Percentiles rank a stretch among this genome's conserved stretches.
phyloP scores from a whole-genome alignment of 2,888 invertebrate species.

The Arrhopalites spinosus region DNA sequence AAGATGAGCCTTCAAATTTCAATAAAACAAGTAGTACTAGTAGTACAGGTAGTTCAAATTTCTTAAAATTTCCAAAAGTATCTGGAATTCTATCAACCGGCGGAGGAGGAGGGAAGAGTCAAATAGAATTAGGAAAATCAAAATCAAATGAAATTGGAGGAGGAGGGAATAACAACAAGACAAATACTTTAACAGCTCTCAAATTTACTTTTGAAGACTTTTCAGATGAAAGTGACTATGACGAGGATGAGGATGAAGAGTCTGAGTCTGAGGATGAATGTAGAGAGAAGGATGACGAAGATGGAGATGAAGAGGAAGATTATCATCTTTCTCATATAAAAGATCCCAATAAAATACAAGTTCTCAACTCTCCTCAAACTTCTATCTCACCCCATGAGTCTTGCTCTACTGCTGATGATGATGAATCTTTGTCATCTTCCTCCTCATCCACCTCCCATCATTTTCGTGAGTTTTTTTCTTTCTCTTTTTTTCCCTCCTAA shows the following conservation, averaged over 20 bases:
- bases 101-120: no score
- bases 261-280: slow-evolving; percentile 6
- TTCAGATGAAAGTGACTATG: slow-evolving; percentile 17
- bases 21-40: no score
- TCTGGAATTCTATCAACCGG: no score
- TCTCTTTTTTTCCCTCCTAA: no score
- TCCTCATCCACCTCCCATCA: no score
- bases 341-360: not conserved
- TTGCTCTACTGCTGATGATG: slow-evolving; percentile 19
- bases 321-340: not conserved
- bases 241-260: slow-evolving; percentile 13
- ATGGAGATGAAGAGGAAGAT: slow-evolving; percentile 15
- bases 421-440: slow-evolving; percentile 9
- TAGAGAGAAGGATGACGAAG: slow-evolving; percentile 1
- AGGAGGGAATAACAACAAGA: not conserved
- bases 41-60: no score
- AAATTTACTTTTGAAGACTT: slow-evolving; percentile 26
- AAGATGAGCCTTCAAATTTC: no score
- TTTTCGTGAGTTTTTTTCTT: no score
- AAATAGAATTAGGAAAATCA: no score
- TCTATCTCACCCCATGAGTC: not conserved
- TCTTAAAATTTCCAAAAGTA: no score
- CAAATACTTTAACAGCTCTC: slow-evolving; percentile 14
- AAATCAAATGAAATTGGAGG: no score
- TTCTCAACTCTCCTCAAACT: not conserved